Percentiles rank a stretch among this genome's conserved stretches.
These are phyloP conservation scores for Glossosoma conforme DNA, from an alignment of 1,140 invertebrate species.

Conservation along the genomic window DNA sequence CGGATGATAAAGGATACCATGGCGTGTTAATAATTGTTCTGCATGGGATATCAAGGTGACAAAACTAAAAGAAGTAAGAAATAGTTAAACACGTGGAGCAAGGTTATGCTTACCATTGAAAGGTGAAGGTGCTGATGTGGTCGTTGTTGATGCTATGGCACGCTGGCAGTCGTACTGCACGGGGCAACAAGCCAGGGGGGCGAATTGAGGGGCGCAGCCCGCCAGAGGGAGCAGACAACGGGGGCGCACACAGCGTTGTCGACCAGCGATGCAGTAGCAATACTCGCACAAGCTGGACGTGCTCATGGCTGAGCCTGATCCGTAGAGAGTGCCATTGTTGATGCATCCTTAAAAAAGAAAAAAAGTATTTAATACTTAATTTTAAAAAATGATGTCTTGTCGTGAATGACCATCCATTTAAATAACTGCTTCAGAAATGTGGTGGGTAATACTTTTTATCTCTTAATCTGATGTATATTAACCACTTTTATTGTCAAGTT, in stretches of 20 bases:
- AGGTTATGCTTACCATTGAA: conserved; percentile 24
- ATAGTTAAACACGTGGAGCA: no score
- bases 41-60: no score
- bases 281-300: conserved; percentile 75
- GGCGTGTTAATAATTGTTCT: no score
- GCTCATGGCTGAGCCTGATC: conserved; percentile 78
- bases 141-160: conserved; percentile 33
- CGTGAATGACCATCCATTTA: no score
- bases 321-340: conserved; percentile 69
- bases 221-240: conserved; percentile 72
- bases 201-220: conserved; percentile 65
- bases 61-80: no score
- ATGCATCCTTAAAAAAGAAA: conserved; percentile 57
- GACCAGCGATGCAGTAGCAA: conserved; percentile 78
- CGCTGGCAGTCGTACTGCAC: conserved; percentile 72
- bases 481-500: no score
- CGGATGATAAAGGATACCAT: no score
- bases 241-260: conserved; percentile 73
- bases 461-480: no score
- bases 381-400: no score
- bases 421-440: no score
- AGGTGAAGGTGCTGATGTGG: conserved; percentile 33
- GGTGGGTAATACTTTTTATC: no score
- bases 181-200: conserved; percentile 75
- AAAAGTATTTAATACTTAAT: no score